Base-by-base conservation (phyloP, 2,113 vertebrate genomes). In the Odobenus rosmarus region DNA sequence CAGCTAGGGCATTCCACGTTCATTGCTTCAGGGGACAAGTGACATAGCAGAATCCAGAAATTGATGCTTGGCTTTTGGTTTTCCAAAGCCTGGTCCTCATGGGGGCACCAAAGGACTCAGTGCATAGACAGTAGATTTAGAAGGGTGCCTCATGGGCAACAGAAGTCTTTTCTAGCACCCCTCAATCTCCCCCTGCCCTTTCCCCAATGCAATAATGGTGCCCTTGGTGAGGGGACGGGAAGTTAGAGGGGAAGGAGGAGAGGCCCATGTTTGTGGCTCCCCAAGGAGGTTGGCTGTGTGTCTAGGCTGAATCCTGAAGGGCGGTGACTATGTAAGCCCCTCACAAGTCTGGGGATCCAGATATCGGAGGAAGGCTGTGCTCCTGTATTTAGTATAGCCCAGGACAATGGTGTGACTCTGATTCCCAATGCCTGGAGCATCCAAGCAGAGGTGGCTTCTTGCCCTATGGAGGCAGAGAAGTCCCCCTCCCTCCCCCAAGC, bases 41-140 rank as follows among this genome's bases (percentile, higher is more conserved):
- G 93, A 85, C 71, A 64, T 7, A 83, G 76, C 7, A 6, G 79
- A 90, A 88, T 87, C 91, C 55, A 93, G 88, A 94, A 97, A 96
- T 92, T 36, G 80, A 7, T 87, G 53, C 67, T 67, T 97, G 49
- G 18, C 33, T 49, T 96, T 96, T 95, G 83, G 67, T 95, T 86
- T 97, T 77, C 82, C 49, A 81, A 67, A 88, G 59, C 74, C 67
- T 95, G 67, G 67, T 92, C 33, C 51, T 95, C 71, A 21, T 72
- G 51, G 49, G 82, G 85, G 33, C 76, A 96, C 57, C 55, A 74
- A 39, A 84, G 67, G 59, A 90, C 79, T 81, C 62, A 71, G 28
- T 31, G 51, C 61, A 9, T 59, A 81, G 83, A 72, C 7, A 57
- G 28, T 28, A 93, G 69, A 61, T 81, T 67, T 62, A 33, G 61